phyloP scores from a whole-genome alignment of 2,888 invertebrate species.

The Trisateles emortualis region DNA sequence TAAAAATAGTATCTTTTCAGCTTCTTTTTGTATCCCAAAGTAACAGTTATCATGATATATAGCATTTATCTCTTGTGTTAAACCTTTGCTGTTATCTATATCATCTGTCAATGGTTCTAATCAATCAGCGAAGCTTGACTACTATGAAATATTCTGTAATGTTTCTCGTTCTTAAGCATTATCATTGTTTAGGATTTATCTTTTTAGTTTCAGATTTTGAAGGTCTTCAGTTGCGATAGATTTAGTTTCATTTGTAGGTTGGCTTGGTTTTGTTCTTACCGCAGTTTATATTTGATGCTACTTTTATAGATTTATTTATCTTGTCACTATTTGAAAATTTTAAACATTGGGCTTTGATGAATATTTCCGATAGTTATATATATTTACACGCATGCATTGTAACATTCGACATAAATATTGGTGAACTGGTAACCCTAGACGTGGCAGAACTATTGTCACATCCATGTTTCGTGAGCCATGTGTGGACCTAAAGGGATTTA shows the following conservation, averaged over 20 bases:
- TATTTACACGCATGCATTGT: no score
- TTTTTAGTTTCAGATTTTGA: neutral
- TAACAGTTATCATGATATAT: slow-evolving; percentile 32
- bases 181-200: neutral
- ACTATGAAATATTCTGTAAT: neutral
- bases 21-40: slow-evolving; percentile 22
- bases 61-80: slow-evolving; percentile 20
- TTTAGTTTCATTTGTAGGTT: neutral
- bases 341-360: no score
- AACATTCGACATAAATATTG: no score
- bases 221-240: neutral
- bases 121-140: slow-evolving; percentile 24
- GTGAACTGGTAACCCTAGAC: no score
- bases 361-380: no score
- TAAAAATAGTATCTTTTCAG: slow-evolving; percentile 1
- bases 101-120: slow-evolving; percentile 40
- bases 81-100: slow-evolving; percentile 17
- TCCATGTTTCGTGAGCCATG: no score
- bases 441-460: no score
- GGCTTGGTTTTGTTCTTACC: neutral
- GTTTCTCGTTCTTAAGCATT: neutral
- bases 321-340: no score
- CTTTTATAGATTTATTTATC: no score
- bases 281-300: neutral
- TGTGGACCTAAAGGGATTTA: no score